Evolutionary conservation across 1,140 invertebrate species (phyloP).

Genomic region (Acyrthosiphon pisum): DNA sequence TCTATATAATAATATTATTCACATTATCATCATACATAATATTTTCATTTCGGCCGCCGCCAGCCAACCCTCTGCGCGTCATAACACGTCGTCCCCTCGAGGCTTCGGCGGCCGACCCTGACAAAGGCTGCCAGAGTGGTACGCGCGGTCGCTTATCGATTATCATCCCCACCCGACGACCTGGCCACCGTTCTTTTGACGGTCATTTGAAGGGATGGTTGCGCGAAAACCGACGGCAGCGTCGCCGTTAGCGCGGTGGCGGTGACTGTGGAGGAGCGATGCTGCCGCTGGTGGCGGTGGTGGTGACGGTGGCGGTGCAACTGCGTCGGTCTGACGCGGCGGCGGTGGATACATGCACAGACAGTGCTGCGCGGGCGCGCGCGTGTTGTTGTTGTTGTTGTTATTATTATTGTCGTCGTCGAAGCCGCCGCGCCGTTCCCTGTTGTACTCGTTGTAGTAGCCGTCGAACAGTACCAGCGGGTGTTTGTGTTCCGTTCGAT

Average conservation of each 20-base stretch:
- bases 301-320: not conserved
- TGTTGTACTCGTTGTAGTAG: not conserved
- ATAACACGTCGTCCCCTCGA: conserved; percentile 7
- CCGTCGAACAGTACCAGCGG: not conserved
- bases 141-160: conserved; percentile 34
- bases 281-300: not conserved
- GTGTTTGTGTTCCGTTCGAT: not conserved
- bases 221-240: not conserved
- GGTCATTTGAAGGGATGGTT: conserved; percentile 52
- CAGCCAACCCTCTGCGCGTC: not conserved
- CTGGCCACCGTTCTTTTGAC: conserved; percentile 33
- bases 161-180: not conserved
- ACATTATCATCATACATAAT: too few relatives aligned
- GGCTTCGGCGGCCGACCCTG: conserved; percentile 37
- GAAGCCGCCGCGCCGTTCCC: not conserved
- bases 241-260: not conserved
- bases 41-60: not conserved
- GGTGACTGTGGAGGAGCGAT: not conserved
- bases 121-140: conserved; percentile 38
- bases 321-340: conserved; percentile 15
- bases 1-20: not conserved
- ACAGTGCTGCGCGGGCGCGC: conserved; percentile 41
- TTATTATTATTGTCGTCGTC: conserved; percentile 17
- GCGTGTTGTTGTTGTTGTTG: conserved; percentile 51
- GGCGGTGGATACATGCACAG: not conserved